phyloP scores from a whole-genome alignment of 92 coral and sea anemone genomes.

The Actinostola sp. region DNA sequence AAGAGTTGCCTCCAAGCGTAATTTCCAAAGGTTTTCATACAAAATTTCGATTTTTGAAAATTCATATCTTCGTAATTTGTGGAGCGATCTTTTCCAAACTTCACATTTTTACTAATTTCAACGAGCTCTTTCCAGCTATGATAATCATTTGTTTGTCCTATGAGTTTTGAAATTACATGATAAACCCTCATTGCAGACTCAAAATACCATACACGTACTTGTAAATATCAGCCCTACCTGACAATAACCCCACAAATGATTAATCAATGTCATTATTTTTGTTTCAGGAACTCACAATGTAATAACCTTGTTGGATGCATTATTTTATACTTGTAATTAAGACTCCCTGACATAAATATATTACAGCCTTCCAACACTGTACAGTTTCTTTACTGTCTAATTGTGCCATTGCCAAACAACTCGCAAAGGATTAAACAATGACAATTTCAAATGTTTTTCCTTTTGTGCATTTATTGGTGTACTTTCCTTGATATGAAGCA shows the following conservation, averaged over 20 bases:
- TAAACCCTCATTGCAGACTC: no score
- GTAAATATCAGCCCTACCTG: neutral
- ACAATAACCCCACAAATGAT: neutral
- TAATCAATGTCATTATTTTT: neutral
- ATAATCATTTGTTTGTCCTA: no score
- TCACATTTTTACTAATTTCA: no score
- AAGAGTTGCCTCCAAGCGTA: no score
- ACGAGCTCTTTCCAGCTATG: no score
- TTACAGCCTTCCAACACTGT: conserved; percentile 20
- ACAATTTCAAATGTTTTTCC: neutral
- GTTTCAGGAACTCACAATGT: conserved; percentile 70
- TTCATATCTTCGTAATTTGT: no score
- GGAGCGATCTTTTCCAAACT: no score
- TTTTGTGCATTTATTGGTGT: no score
- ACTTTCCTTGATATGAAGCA: no score
- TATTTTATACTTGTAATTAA: conserved; percentile 11
- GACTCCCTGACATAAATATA: conserved; percentile 6
- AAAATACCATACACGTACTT: neutral
- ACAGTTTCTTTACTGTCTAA: conserved; percentile 48
- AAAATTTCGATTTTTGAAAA: no score
- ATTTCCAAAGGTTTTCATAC: no score
- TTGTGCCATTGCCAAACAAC: conserved; percentile 2
- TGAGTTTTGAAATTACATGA: no score
- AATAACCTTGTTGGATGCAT: neutral
- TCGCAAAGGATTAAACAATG: neutral